Conservation (phyloP, 2,113 vertebrate genomes). For the Nettapus auritus region DNA sequence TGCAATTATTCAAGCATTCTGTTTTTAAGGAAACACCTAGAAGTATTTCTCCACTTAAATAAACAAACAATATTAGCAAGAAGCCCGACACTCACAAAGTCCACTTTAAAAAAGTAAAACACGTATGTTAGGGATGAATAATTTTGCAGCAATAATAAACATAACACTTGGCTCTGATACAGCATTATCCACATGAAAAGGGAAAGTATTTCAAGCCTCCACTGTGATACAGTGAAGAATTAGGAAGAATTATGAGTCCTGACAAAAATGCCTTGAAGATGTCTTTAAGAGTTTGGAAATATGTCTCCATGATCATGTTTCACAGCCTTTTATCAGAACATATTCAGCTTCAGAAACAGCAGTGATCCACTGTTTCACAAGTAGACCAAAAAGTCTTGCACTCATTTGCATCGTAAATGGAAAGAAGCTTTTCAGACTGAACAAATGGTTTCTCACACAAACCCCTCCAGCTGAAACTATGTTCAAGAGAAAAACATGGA, state of each 20-base stretch:
- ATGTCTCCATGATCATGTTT: neutral
- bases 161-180: neutral
- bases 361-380: neutral
- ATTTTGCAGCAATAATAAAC: neutral
- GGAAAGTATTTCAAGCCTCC: neutral
- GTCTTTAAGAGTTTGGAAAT: neutral
- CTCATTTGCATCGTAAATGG: neutral
- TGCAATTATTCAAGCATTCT: neutral
- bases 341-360: neutral
- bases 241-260: neutral
- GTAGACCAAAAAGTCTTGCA: neutral
- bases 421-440: neutral
- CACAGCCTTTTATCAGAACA: neutral
- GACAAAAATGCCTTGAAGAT: neutral
- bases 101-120: neutral
- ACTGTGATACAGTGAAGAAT: neutral
- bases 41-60: neutral
- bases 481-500: neutral
- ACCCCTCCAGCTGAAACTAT: neutral
- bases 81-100: neutral
- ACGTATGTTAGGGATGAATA: neutral
- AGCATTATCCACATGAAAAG: neutral
- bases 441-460: neutral
- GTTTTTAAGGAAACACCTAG: neutral
- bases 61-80: neutral